Base-by-base conservation (phyloP, 2,797 vertebrate species). In the Triplophysa yarkandensis region DNA sequence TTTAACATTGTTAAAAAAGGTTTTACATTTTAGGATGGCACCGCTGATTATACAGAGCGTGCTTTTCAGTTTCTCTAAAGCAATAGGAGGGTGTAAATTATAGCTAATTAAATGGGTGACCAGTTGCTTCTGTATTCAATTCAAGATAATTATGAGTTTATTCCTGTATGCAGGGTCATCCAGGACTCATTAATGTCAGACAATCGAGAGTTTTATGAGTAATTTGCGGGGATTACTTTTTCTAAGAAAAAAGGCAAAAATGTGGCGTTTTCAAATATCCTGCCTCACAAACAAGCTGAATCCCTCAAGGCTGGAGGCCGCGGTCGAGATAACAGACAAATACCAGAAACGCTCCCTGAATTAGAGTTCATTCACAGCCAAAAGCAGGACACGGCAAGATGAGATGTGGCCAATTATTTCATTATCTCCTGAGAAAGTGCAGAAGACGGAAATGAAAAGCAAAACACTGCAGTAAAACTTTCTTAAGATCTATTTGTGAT, bases 391-490 rank as follows among this genome's bases (percentile, higher is more conserved):
- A 27, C 16, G 61, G 63, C 39, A 62, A 68, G 77, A 62, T 71
- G 63, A 77, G 70, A 68, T 34, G 27, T 58, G 39, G 36, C 48
- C 55, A 77, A 74, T 64, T 61, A 83, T 80, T 80, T 74, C 44
- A 74, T 77, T 67, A 74, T 61, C 28, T 66, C 62, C 76, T 67
- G 48, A 77, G 63, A 77, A 74, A 65, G 60, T n/a, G n/a, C 65
- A 23, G 61, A 28, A 62, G 55, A 75, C 17, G 13, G 48, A 57
- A 75, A 64, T 19, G 9, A 65, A 58, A 32, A 17, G 19, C 44
- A 60, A 27, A 64, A 27, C 2, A 13, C 52, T 19, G 28, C 57
- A 30, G 25, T n/a, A n/a, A 60, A 68, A 23, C 30, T 10, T 32
- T n/a, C 7, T 57, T 30, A 16, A 57, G 27, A 17, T 30, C 10